Evolutionary conservation across 2,113 vertebrate genomes (phyloP).

Genomic region (Ictidomys tridecemlineatus): DNA sequence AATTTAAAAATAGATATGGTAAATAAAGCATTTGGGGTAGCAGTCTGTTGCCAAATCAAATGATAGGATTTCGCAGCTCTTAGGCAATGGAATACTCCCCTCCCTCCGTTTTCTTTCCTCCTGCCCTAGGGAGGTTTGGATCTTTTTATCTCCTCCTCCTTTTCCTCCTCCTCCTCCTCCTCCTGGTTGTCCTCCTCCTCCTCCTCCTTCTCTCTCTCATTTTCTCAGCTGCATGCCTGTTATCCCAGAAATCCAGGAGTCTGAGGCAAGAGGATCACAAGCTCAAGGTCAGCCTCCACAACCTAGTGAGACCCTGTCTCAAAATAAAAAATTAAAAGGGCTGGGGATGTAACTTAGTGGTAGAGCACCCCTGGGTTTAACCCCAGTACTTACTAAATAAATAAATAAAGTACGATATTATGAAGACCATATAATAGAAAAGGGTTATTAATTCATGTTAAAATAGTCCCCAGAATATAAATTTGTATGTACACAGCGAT

Average conservation of each 20-base stretch:
- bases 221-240: no score
- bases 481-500: background rate
- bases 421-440: background rate
- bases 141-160: background rate
- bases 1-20: slow-evolving; percentile 70
- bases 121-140: background rate
- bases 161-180: background rate
- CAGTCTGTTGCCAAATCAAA: slow-evolving; percentile 65
- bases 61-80: slow-evolving; percentile 66
- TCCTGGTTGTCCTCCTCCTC: background rate
- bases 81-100: background rate
- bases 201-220: background rate
- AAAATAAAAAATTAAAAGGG: no score
- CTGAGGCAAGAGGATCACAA: no score
- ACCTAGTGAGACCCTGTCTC: no score
- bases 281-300: no score
- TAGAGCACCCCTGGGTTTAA: no score
- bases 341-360: no score
- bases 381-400: no score
- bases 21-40: slow-evolving; percentile 64
- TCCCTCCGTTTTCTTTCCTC: background rate
- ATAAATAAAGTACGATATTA: background rate
- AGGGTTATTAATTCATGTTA: background rate
- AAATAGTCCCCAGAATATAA: background rate
- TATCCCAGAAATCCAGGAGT: no score